phyloP scores from a whole-genome alignment of 1,140 invertebrate species.

The Drosophila chauvacae region DNA sequence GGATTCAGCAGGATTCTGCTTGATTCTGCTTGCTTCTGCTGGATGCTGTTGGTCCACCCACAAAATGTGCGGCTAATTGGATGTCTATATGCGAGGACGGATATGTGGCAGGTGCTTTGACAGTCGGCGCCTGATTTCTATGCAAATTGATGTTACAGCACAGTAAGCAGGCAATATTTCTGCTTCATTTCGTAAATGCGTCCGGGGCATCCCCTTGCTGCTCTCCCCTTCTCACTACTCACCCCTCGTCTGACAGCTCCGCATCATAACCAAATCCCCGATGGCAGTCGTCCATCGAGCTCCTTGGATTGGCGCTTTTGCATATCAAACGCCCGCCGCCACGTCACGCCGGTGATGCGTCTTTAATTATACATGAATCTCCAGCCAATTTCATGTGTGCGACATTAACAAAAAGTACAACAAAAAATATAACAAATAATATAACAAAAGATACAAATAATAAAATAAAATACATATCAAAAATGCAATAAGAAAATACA shows the following conservation, averaged over 20 bases:
- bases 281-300: constrained; percentile 23
- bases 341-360: constrained; percentile 21
- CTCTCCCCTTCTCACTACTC: neutral
- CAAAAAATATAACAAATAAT: neutral
- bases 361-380: constrained; percentile 69
- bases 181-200: constrained; percentile 79
- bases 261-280: constrained; percentile 27
- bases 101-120: constrained; percentile 55
- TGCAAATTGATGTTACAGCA: constrained; percentile 81
- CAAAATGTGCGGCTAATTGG: constrained; percentile 72
- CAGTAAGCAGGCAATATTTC: constrained; percentile 81
- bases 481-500: neutral
- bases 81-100: constrained; percentile 54
- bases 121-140: constrained; percentile 71
- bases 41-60: constrained; percentile 33
- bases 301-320: constrained; percentile 60
- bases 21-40: neutral
- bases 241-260: neutral
- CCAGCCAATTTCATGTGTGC: constrained; percentile 26
- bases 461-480: neutral
- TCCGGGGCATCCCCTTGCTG: constrained; percentile 16
- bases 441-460: neutral
- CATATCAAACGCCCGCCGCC: constrained; percentile 63
- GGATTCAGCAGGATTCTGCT: neutral
- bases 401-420: neutral